Evolutionary conservation across 2,797 vertebrate species (phyloP), one percentile per base, ranked within the genome.

Genomic region (Sardinella longiceps): DNA sequence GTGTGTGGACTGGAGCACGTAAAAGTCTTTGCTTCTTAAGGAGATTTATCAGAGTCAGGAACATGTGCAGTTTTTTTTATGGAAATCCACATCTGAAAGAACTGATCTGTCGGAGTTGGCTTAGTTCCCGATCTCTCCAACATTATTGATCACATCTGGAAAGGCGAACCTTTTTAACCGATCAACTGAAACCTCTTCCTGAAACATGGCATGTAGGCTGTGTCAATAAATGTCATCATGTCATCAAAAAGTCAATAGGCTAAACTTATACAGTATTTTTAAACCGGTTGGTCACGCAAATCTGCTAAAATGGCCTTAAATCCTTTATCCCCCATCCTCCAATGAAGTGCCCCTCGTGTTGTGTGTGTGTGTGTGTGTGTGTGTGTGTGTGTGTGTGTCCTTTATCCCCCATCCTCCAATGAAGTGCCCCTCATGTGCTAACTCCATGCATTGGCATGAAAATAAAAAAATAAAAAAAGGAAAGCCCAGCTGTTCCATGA

Each of bases 401-500:
- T n/a, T n/a, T n/a, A n/a, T n/a, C n/a, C n/a, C n/a, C 28, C 11
- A 12, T 63, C 43, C 43, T 43, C 43, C 28, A 14, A 12, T 63
- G 60, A 63, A 63, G 25, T 63, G 60, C 46, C 45, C 58, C 30
- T 25, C 58, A 20, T 37, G 45, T 14, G 10, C 51, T 81, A 30
- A 51, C 48, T 63, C 25, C 20, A 25, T 45, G 83, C 4, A 20
- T 33, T 30, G 83, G 43, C 1, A 80, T 53, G 60, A 48, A n/a
- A n/a, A n/a, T n/a, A n/a, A n/a, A n/a, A n/a, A n/a, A n/a, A n/a
- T n/a, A n/a, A n/a, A n/a, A n/a, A n/a, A n/a, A n/a, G 9, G 81
- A 81, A 43, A 2, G 23, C 56, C 77, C 83, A 81, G 83, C 83
- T 84, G 83, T 81, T 63, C 15, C 5, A n/a, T 25, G 43, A 60